These are phyloP conservation scores for Trichogramma dendrolimi DNA, from an alignment of 2,888 invertebrate species.

Conservation along the genomic window DNA sequence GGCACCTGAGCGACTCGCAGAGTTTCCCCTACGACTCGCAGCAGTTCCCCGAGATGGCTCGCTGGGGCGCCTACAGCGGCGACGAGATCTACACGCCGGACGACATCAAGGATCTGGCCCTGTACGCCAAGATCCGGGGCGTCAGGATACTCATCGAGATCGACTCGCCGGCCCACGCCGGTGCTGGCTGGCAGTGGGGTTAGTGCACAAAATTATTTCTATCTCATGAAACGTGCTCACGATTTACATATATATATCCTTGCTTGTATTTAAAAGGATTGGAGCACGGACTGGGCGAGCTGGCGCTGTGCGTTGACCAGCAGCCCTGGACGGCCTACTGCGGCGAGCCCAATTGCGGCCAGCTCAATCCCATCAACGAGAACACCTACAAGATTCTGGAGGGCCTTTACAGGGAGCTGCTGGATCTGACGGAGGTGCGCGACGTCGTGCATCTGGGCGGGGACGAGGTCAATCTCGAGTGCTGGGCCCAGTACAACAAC, in stretches of 20 bases:
- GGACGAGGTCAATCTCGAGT: slow-evolving; percentile 76
- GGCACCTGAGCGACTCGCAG: slow-evolving; percentile 88
- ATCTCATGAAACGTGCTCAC: neutral
- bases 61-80: slow-evolving; percentile 81
- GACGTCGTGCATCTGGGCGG: slow-evolving; percentile 83
- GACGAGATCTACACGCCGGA: slow-evolving; percentile 70
- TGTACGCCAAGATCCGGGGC: slow-evolving; percentile 76
- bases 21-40: slow-evolving; percentile 83
- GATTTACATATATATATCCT: neutral
- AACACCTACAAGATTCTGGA: slow-evolving; percentile 71
- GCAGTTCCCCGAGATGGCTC: slow-evolving; percentile 71
- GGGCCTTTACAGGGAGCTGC: slow-evolving; percentile 70
- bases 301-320: slow-evolving; percentile 76
- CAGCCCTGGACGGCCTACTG: slow-evolving; percentile 77
- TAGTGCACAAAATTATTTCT: slow-evolving; percentile 26
- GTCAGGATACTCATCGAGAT: slow-evolving; percentile 84
- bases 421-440: slow-evolving; percentile 69
- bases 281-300: slow-evolving; percentile 68
- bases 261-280: slow-evolving; percentile 47
- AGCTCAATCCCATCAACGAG: slow-evolving; percentile 77
- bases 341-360: slow-evolving; percentile 84
- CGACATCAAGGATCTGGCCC: slow-evolving; percentile 69
- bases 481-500: slow-evolving; percentile 62
- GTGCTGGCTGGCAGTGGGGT: slow-evolving; percentile 84
- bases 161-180: slow-evolving; percentile 86